Conservation (phyloP, 2,797 vertebrate species). For the Podarcis siculus region DNA sequence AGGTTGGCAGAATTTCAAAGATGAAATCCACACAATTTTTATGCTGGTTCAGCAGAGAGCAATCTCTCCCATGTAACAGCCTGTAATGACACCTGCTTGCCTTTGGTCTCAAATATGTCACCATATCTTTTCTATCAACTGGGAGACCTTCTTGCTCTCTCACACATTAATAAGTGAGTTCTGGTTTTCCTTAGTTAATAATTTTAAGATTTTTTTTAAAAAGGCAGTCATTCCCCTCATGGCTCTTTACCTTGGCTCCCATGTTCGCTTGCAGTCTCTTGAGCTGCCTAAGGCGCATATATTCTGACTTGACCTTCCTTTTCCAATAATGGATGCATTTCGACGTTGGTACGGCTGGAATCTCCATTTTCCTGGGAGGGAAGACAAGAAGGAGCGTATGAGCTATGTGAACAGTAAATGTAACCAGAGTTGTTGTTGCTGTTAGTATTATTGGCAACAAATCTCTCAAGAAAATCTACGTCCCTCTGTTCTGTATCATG, state of each 20-base stretch:
- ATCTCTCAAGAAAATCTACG: not conserved
- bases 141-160: not conserved
- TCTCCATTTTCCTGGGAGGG: conserved; percentile 78
- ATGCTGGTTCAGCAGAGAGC: not conserved
- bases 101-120: too few relatives aligned
- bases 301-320: conserved; percentile 95
- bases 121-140: not conserved
- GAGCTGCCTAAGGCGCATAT: conserved; percentile 94
- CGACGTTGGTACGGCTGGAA: conserved; percentile 71
- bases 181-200: not conserved
- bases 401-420: not conserved
- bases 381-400: not conserved
- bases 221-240: not conserved
- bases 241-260: conserved; percentile 87
- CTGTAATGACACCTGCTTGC: too few relatives aligned
- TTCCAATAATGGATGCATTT: conserved; percentile 91
- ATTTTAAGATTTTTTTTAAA: too few relatives aligned
- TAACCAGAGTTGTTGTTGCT: not conserved
- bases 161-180: not conserved
- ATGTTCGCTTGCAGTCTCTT: conserved; percentile 94
- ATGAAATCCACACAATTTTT: not conserved
- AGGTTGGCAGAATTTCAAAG: not conserved
- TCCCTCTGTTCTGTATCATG: not conserved
- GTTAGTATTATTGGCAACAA: not conserved
- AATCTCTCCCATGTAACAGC: not conserved